Evolutionary conservation across 2,797 vertebrate species (phyloP).

Genomic region (Hippopotamyrus pictus): DNA sequence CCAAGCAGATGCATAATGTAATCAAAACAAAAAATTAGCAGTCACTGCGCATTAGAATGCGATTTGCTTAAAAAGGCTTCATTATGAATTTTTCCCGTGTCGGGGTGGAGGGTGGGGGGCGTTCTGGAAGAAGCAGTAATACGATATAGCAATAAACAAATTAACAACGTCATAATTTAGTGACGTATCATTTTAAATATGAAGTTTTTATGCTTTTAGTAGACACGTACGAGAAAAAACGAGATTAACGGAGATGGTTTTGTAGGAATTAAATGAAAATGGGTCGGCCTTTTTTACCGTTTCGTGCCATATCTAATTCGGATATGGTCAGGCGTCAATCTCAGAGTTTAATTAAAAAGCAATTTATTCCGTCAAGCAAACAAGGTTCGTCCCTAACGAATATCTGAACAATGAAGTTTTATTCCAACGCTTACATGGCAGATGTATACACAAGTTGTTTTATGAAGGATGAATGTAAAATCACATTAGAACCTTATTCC

Average conservation of each 20-base stretch:
- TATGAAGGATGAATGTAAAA: background rate
- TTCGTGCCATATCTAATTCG: background rate
- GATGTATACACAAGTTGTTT: background rate
- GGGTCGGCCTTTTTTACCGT: background rate
- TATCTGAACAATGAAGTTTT: background rate
- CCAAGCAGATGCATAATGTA: conserved; percentile 2
- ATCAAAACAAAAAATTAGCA: conserved; percentile 4
- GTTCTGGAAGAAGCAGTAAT: background rate
- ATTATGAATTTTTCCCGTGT: background rate
- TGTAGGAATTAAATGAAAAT: background rate
- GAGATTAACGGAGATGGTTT: background rate
- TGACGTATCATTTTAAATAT: background rate
- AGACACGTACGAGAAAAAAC: background rate
- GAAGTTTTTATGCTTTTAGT: background rate
- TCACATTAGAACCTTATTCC: background rate
- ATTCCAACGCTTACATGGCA: background rate
- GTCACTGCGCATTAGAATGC: background rate
- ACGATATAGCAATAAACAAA: background rate
- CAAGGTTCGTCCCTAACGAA: background rate
- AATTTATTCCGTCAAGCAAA: background rate
- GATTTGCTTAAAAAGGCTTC: background rate
- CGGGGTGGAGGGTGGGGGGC: background rate
- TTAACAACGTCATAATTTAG: background rate
- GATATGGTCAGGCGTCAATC: background rate
- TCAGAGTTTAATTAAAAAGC: background rate